Evolutionary conservation across 1,140 invertebrate species (phyloP), one percentile per base, ranked within the genome.

Genomic region (Sycobia sp.): DNA sequence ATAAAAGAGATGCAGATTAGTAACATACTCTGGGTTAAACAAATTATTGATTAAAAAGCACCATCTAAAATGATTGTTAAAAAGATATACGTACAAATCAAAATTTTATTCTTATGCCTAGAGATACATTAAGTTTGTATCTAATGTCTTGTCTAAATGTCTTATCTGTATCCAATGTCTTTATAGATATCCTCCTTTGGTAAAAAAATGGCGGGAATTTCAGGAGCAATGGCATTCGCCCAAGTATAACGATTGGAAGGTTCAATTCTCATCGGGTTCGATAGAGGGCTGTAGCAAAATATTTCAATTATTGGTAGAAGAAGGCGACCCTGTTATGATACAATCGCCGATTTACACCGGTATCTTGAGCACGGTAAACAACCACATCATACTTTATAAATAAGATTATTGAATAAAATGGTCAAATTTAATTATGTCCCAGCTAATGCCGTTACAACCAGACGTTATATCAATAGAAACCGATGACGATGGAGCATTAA

Each of bases 221-320:
- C 89, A 89, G 63, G 70, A 83, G 27, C 76, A 78, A 14, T 76
- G 87, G 65, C 90, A 92, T 67, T 81, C 84, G 4, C 87, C 89
- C 0, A 86, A 86, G 4, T 56, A 69, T 14, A 50, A 69, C 5
- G 75, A 84, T 10, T 86, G 87, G 80, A 86, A 89, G 47, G 67
- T 90, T 1, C 70, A 88, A 13, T 79, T 92, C 2, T 89, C 88
- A 0, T 82, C 83, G 56, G 91, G 91, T 0, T 86, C 87, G 10
- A 89, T 91, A 76, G 90, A 92, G 73, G 91, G 86, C 2, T 86
- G 91, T 62, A 87, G 85, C 72, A 89, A 89, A 76, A 82, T 86
- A 53, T 79, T 90, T 5, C 87, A 91, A 56, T 82, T 91, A 82
- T 75, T 87, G 16, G 58, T 90, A 20, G 76, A 87, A 14, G 79